phyloP scores from a whole-genome alignment of 2,113 vertebrate genomes.

The Melanotaenia duboulayi region DNA sequence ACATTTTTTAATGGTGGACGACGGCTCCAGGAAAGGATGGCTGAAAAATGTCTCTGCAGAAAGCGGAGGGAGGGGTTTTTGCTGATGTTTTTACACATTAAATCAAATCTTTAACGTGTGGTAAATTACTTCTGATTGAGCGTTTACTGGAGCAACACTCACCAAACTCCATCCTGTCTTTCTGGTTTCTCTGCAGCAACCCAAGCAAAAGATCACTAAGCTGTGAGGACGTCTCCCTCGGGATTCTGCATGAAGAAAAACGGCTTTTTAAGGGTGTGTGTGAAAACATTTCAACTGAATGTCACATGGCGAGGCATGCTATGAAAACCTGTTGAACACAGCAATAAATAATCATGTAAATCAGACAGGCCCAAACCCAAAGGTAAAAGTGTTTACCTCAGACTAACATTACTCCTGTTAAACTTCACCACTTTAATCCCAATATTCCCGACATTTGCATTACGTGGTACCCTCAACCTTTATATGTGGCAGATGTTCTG shows the following conservation, averaged over 20 bases:
- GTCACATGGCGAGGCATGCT: not conserved
- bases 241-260: constrained; percentile 84
- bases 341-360: not conserved
- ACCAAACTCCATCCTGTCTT: constrained; percentile 98
- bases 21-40: constrained; percentile 94
- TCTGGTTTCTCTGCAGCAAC: constrained; percentile 96
- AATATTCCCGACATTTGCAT: too few relatives aligned
- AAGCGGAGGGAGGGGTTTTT: constrained; percentile 4
- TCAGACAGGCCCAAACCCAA: too few relatives aligned
- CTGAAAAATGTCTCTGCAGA: constrained; percentile 91
- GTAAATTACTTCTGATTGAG: not conserved
- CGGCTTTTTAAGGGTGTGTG: not conserved
- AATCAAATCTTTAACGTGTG: not conserved
- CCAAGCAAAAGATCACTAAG: constrained; percentile 90
- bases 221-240: constrained; percentile 92
- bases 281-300: not conserved
- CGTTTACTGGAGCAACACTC: constrained; percentile 56
- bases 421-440: too few relatives aligned
- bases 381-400: too few relatives aligned
- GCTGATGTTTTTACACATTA: not conserved
- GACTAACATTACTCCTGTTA: too few relatives aligned
- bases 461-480: too few relatives aligned
- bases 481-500: too few relatives aligned
- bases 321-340: not conserved
- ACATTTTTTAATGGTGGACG: constrained; percentile 93